A percentile compares a stretch with the other conserved stretches of the same genome.
These are phyloP conservation scores for Caenorhabditis latens DNA, from an alignment of 1,140 invertebrate species.

Conservation along the genomic window DNA sequence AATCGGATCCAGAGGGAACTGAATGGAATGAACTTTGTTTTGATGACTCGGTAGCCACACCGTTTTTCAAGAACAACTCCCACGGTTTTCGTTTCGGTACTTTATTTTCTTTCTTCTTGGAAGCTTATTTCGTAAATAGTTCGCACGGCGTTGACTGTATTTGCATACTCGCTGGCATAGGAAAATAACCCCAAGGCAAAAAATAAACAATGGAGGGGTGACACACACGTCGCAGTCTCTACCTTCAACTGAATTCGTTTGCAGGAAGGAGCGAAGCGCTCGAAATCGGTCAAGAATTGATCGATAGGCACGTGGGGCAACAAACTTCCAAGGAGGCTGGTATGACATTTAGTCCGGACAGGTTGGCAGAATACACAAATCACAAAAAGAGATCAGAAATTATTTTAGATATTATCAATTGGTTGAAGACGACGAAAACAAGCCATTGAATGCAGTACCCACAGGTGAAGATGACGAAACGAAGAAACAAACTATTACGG, in stretches of 20 bases:
- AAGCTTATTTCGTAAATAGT: not conserved
- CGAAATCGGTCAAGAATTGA: conserved; percentile 78
- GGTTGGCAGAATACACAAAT: conserved; percentile 70
- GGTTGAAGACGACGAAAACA: conserved; percentile 78
- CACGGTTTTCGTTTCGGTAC: conserved; percentile 20
- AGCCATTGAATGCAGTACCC: conserved; percentile 76
- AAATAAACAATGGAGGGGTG: conserved; percentile 21
- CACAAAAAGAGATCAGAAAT: conserved; percentile 67
- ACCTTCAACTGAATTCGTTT: conserved; percentile 57
- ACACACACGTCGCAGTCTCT: not conserved
- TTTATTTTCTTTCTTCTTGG: not conserved
- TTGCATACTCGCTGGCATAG: not conserved
- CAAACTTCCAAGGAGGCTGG: conserved; percentile 66
- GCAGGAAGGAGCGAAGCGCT: conserved; percentile 76
- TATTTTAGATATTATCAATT: conserved; percentile 72
- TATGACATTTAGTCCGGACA: conserved; percentile 68
- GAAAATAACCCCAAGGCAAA: not conserved
- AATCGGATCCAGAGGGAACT: conserved; percentile 34
- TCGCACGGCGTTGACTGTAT: not conserved
- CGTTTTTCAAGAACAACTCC: conserved; percentile 10
- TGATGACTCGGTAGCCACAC: conserved; percentile 26
- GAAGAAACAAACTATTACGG: conserved; percentile 66
- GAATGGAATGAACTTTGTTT: conserved; percentile 41
- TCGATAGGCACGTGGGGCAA: conserved; percentile 78
- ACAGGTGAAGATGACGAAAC: not conserved